Conservation (phyloP, 2,113 vertebrate genomes). For the Nesospiza acunhae region DNA sequence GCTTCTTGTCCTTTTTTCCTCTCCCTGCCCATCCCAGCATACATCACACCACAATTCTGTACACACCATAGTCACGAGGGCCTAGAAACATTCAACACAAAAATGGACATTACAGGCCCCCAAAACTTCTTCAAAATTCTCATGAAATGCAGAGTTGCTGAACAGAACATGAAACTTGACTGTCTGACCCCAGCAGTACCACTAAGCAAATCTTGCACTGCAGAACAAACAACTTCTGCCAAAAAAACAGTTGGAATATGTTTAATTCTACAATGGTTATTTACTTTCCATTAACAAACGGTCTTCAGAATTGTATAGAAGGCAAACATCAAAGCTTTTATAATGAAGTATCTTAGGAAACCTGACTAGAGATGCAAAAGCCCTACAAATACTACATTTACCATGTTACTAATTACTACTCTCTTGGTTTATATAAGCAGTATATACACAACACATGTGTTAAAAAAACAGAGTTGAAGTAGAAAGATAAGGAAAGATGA, state of each 20-base stretch:
- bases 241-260: background rate
- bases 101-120: background rate
- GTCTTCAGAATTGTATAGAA: background rate
- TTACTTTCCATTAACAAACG: background rate
- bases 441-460: background rate
- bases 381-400: background rate
- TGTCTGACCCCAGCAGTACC: background rate
- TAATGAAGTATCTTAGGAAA: background rate
- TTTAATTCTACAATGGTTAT: background rate
- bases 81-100: background rate
- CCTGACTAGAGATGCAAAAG: background rate
- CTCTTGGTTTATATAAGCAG: background rate
- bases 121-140: background rate
- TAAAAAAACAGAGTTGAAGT: background rate
- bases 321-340: background rate
- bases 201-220: background rate
- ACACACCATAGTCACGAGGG: background rate
- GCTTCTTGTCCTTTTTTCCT: background rate
- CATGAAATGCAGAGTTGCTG: background rate
- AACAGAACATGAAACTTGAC: background rate
- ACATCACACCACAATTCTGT: background rate
- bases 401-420: background rate
- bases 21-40: background rate
- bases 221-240: background rate
- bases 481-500: background rate